Conservation (phyloP, 2,797 vertebrate species). For the Sebastes glaucus region DNA sequence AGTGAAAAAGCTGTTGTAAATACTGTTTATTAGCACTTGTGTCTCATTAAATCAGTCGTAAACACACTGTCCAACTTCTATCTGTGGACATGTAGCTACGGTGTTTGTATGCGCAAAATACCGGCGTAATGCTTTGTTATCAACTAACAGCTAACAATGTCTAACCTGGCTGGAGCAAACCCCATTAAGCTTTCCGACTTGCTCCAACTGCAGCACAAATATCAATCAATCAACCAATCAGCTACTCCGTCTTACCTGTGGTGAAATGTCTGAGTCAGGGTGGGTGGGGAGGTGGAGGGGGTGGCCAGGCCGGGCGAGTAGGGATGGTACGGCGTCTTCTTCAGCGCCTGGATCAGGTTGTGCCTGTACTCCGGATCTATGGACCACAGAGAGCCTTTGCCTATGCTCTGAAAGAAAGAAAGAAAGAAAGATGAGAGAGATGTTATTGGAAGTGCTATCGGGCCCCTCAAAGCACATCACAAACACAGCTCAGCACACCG, state of each 20-base stretch:
- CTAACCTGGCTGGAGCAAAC: too few relatives aligned
- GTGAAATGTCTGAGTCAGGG: conserved; percentile 79
- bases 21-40: too few relatives aligned
- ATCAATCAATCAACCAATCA: background rate
- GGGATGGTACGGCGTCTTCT: conserved; percentile 98
- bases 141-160: too few relatives aligned
- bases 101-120: too few relatives aligned
- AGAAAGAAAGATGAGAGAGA: conserved; percentile 5
- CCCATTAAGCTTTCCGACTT: too few relatives aligned
- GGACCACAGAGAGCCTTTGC: conserved; percentile 87
- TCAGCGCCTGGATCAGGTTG: conserved; percentile 99
- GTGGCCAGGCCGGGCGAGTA: conserved; percentile 92
- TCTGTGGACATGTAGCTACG: too few relatives aligned
- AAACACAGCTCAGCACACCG: conserved; percentile 23
- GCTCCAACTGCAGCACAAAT: too few relatives aligned
- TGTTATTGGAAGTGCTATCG: conserved; percentile 28
- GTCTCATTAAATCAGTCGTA: too few relatives aligned
- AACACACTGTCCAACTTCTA: too few relatives aligned
- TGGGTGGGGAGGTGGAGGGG: conserved; percentile 88
- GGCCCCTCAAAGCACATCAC: conserved; percentile 27
- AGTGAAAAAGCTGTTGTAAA: too few relatives aligned
- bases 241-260: conserved; percentile 72
- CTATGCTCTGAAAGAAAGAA: conserved; percentile 80
- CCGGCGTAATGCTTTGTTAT: too few relatives aligned
- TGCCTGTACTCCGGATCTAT: conserved; percentile 89